phyloP scores from a whole-genome alignment of 2,113 vertebrate genomes.

The Henicopernis longicauda region DNA sequence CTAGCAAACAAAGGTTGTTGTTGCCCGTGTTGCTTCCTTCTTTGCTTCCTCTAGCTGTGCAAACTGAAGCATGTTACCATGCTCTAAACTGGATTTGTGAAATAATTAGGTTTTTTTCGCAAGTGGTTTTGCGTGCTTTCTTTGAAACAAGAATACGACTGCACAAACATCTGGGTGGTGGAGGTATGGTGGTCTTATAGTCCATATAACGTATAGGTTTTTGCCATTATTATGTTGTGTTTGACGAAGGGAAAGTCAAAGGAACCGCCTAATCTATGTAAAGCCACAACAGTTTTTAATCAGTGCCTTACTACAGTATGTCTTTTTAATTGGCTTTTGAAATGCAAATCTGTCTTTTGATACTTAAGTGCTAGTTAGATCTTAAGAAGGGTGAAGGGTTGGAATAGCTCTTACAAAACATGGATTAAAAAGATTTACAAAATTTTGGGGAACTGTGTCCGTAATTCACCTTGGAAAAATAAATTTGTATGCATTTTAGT shows the following conservation, averaged over 20 bases:
- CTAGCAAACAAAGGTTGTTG: not conserved
- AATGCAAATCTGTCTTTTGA: slow-evolving; percentile 36
- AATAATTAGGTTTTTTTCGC: not conserved
- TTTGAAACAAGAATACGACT: not conserved
- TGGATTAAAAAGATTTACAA: not conserved
- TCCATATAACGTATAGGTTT: not conserved
- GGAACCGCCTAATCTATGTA: not conserved
- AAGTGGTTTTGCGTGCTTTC: not conserved
- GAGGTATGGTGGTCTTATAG: not conserved
- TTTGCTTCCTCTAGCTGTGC: not conserved
- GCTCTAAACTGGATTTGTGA: not conserved
- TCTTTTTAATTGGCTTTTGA: slow-evolving; percentile 26
- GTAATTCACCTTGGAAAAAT: not conserved
- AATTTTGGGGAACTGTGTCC: not conserved
- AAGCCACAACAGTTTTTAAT: not conserved
- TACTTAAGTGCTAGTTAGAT: not conserved
- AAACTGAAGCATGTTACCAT: rapidly evolving
- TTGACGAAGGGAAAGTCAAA: not conserved
- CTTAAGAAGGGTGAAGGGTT: not conserved
- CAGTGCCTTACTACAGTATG: not conserved
- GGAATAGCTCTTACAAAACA: not conserved
- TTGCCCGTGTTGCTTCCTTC: not conserved
- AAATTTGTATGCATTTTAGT: not conserved
- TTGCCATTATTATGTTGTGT: not conserved
- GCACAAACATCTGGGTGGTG: not conserved